A percentile compares a stretch with the other conserved stretches of the same genome.
Evolutionary conservation across 2,113 vertebrate species (phyloP).

Genomic region (Smithornis capensis): DNA sequence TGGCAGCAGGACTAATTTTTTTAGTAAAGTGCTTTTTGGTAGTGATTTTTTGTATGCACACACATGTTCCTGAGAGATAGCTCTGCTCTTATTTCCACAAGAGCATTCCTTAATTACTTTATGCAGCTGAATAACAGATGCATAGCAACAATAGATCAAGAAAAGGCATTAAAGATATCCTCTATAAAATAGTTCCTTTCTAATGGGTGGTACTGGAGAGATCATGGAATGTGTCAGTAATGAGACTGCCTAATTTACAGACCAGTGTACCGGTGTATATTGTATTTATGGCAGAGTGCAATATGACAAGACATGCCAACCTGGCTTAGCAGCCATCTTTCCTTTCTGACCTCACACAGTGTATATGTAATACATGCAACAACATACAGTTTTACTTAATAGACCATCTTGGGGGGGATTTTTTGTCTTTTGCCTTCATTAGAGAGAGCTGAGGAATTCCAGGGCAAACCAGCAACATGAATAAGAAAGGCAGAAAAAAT

Average conservation of each 20-base stretch:
- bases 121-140: constrained; percentile 28
- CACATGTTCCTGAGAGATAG: not conserved
- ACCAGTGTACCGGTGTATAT: not conserved
- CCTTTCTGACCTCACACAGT: not conserved
- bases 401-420: not conserved
- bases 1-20: not conserved
- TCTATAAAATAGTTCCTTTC: not conserved
- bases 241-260: constrained; percentile 52
- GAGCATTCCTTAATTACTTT: constrained; percentile 30
- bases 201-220: not conserved
- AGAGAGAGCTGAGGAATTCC: not conserved
- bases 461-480: not conserved
- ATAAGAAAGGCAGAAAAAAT: not conserved
- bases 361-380: too few species aligned
- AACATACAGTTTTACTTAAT: not conserved
- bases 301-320: not conserved
- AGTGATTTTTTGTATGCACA: constrained; percentile 1
- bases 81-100: not conserved
- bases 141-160: constrained; percentile 1
- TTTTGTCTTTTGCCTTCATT: not conserved
- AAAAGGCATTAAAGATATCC: not conserved
- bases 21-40: not conserved
- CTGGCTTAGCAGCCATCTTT: not conserved
- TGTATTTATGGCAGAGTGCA: not conserved
- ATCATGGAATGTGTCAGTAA: constrained; percentile 19